Conservation (phyloP, 2,113 vertebrate species). For the Mormyrus iriodes region DNA sequence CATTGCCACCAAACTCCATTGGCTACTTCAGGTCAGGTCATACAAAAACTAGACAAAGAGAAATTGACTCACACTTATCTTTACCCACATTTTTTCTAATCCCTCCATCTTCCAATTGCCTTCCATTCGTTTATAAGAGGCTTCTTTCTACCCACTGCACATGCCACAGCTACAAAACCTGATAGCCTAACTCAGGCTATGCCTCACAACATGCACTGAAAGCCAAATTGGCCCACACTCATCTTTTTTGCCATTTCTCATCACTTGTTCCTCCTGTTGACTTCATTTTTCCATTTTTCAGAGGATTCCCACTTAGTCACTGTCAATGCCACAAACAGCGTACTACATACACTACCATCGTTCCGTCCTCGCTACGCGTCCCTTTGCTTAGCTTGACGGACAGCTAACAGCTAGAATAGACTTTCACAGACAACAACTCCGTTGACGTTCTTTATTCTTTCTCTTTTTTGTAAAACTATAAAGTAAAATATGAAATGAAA, state of each 20-base stretch:
- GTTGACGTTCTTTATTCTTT: no score
- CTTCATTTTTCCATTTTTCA: not conserved
- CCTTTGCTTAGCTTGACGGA: no score
- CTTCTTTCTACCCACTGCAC: not conserved
- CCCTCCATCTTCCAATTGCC: not conserved
- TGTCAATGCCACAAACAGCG: not conserved
- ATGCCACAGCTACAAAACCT: not conserved
- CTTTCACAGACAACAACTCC: no score
- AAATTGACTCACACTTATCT: not conserved
- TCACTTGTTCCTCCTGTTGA: not conserved
- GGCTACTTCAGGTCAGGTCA: not conserved
- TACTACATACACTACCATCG: not conserved
- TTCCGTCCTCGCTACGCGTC: no score
- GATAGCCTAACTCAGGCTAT: not conserved
- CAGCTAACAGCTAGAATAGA: no score
- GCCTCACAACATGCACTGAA: not conserved
- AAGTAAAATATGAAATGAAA: no score
- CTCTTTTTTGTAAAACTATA: no score
- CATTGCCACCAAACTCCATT: not conserved
- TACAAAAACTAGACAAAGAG: not conserved
- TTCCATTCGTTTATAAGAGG: not conserved
- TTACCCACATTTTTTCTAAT: not conserved
- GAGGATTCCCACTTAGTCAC: not conserved
- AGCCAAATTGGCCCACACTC: not conserved
- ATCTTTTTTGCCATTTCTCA: not conserved